These are phyloP conservation scores for Bovichtus diacanthus DNA, from an alignment of 2,797 vertebrate genomes.

Conservation along the genomic window DNA sequence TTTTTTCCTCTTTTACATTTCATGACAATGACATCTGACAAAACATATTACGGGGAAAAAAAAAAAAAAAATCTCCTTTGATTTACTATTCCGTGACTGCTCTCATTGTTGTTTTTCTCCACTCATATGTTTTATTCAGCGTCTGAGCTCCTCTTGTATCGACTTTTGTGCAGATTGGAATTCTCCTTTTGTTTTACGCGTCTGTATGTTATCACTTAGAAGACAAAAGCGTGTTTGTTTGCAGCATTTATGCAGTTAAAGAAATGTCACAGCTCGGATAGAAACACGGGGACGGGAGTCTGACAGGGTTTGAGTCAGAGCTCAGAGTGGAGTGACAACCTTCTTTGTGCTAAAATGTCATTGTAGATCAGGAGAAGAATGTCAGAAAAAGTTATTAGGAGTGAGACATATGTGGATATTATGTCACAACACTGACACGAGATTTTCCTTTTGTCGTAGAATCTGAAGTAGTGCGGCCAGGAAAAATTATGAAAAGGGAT, in stretches of 20 bases:
- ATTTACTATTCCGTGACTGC: slow-evolving; percentile 45
- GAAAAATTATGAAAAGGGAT: background rate
- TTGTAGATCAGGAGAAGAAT: slow-evolving; percentile 33
- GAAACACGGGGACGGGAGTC: slow-evolving; percentile 31
- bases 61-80: slow-evolving; percentile 48
- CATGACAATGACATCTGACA: slow-evolving; percentile 58
- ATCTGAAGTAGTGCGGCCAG: background rate
- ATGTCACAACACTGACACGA: slow-evolving; percentile 34
- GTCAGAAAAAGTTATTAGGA: slow-evolving; percentile 18
- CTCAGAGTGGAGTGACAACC: slow-evolving; percentile 46
- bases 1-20: no score
- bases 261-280: slow-evolving; percentile 35
- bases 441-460: background rate
- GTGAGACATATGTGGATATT: slow-evolving; percentile 7
- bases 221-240: slow-evolving; percentile 52
- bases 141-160: slow-evolving; percentile 17
- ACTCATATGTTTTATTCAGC: slow-evolving; percentile 62
- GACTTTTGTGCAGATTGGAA: slow-evolving; percentile 35
- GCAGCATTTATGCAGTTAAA: slow-evolving; percentile 24
- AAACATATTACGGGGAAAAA: slow-evolving; percentile 38
- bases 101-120: slow-evolving; percentile 50
- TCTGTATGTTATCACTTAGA: slow-evolving; percentile 45
- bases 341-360: slow-evolving; percentile 64
- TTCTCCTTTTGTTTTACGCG: slow-evolving; percentile 47
- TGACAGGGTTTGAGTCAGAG: slow-evolving; percentile 16